Evolutionary conservation across 1,140 invertebrate species (phyloP).

Genomic region (Wasmannia auropunctata): DNA sequence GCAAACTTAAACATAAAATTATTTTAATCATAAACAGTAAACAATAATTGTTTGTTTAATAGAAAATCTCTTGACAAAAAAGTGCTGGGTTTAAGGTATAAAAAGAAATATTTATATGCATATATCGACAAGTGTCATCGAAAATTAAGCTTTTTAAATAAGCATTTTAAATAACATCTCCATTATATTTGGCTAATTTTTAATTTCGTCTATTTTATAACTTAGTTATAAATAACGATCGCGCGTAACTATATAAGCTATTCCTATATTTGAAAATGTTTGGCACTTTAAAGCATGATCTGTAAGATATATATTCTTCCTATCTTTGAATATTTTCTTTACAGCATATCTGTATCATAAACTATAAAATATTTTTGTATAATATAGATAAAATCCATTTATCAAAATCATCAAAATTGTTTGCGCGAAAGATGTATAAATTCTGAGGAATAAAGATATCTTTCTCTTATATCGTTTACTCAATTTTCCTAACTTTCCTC

Average conservation of each 20-base stretch:
- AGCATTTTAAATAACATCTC: not conserved
- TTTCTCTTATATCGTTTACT: not conserved
- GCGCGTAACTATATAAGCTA: not conserved
- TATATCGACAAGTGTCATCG: not conserved
- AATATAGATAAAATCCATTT: not conserved
- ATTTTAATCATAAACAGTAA: not conserved
- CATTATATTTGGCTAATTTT: not conserved
- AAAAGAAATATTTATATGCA: not conserved
- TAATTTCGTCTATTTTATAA: not conserved
- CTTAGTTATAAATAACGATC: not conserved
- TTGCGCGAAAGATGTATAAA: not conserved
- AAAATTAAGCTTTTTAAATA: not conserved
- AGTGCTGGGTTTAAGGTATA: not conserved
- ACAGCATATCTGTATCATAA: not conserved
- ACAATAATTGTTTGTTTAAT: not conserved
- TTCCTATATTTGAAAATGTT: slow-evolving; percentile 1
- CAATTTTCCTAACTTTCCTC: not conserved
- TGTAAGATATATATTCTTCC: not conserved
- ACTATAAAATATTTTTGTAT: not conserved
- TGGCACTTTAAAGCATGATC: slow-evolving; percentile 7
- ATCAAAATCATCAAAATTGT: not conserved
- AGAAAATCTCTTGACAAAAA: not conserved
- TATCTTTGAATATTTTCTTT: not conserved
- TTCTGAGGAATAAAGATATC: not conserved
- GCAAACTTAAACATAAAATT: not conserved